A percentile compares a stretch with the other conserved stretches of the same genome.
Conservation (phyloP, 2,888 invertebrate species). For the Morpho deidamia region DNA sequence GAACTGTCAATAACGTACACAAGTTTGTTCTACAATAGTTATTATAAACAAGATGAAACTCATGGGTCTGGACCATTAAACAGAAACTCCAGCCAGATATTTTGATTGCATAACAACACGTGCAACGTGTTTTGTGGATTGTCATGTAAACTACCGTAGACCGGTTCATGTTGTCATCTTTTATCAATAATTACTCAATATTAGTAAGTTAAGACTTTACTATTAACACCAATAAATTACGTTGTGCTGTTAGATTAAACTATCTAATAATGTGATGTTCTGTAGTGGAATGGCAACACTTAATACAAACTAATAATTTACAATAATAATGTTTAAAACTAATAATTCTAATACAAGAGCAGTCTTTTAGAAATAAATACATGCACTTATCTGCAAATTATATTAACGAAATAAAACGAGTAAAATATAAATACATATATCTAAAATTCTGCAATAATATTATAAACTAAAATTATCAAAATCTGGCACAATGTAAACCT, state of each 20-base stretch:
- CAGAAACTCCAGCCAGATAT: too few species aligned
- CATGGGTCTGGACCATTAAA: too few species aligned
- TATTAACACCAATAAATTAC: conserved; percentile 1
- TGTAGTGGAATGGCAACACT: conserved; percentile 24
- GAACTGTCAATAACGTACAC: too few species aligned
- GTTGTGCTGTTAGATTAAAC: background rate
- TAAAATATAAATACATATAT: conserved; percentile 14
- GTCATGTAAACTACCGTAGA: too few species aligned
- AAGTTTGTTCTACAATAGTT: too few species aligned
- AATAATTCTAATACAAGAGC: conserved; percentile 20
- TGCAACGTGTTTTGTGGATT: too few species aligned
- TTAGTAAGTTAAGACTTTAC: background rate
- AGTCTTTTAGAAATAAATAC: conserved; percentile 31
- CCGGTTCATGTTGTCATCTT: too few species aligned
- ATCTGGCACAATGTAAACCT: conserved; percentile 17
- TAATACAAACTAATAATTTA: conserved; percentile 30
- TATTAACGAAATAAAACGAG: conserved; percentile 17
- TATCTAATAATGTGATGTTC: conserved; percentile 26
- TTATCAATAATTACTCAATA: background rate
- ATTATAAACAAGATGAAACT: too few species aligned
- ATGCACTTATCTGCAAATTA: background rate
- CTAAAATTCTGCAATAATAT: conserved; percentile 11
- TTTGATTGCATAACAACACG: too few species aligned
- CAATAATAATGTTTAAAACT: conserved; percentile 24
- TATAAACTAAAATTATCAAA: conserved; percentile 15